Conservation (phyloP, 2,888 invertebrate genomes). For the Drosophila nr. fundita region DNA sequence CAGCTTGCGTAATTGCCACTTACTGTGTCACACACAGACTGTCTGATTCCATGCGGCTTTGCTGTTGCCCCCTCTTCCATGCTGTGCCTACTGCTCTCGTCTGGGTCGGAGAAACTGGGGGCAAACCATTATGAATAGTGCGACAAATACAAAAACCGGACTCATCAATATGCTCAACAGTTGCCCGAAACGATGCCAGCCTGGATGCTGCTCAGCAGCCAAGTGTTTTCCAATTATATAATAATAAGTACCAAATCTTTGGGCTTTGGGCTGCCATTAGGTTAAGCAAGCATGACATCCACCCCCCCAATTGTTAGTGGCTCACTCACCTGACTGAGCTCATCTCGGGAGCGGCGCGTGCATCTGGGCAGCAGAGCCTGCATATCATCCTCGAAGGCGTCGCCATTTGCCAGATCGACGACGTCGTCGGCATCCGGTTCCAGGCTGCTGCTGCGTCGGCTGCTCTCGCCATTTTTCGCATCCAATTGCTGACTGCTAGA, state of each 20-base stretch:
- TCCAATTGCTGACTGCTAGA: constrained; percentile 48
- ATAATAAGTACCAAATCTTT: background rate
- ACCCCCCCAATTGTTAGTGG: background rate
- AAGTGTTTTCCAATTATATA: constrained; percentile 25
- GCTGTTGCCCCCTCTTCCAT: constrained; percentile 1
- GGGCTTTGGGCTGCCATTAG: background rate
- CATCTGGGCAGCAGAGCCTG: constrained; percentile 84
- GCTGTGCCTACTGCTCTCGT: background rate
- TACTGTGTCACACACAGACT: constrained; percentile 19
- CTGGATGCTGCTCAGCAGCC: background rate
- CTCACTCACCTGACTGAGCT: constrained; percentile 84
- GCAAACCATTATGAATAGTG: constrained; percentile 22
- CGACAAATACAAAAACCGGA: constrained; percentile 31
- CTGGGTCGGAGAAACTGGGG: background rate
- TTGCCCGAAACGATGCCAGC: constrained; percentile 4
- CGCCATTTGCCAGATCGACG: constrained; percentile 80
- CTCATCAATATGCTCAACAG: constrained; percentile 59
- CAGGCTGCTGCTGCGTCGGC: constrained; percentile 64
- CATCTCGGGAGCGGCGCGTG: constrained; percentile 83
- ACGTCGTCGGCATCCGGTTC: constrained; percentile 61
- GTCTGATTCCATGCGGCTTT: constrained; percentile 9
- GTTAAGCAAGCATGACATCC: background rate
- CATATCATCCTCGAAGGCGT: constrained; percentile 84
- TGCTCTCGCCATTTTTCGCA: constrained; percentile 44
- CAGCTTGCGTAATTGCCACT: constrained; percentile 69